Percentiles rank a stretch among this genome's conserved stretches.
These are phyloP conservation scores for Myiagra hebetior DNA, from an alignment of 2,113 vertebrate genomes.

Conservation along the genomic window DNA sequence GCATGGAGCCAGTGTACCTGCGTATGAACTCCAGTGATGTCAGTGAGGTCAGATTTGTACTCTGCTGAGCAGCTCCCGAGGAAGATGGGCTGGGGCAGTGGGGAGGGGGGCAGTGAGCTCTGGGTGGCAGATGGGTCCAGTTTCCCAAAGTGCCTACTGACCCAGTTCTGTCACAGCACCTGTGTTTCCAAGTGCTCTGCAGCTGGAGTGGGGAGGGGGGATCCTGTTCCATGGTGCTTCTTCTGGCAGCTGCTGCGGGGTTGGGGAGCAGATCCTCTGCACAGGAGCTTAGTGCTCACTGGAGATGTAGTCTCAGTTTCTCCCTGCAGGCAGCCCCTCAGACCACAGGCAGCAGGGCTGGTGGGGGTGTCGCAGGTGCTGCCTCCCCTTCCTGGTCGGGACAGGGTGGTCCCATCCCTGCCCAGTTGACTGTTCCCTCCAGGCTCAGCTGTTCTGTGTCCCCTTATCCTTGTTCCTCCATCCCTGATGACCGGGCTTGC, in stretches of 20 bases:
- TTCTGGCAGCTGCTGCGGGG: not conserved
- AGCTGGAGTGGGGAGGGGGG: not conserved
- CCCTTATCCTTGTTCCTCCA: not conserved
- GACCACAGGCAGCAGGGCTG: not conserved
- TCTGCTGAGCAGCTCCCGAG: not conserved
- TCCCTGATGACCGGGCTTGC: not conserved
- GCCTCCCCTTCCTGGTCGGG: not conserved
- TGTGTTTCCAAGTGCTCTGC: not conserved
- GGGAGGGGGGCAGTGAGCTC: not conserved
- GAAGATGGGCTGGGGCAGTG: not conserved
- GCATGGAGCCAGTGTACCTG: rapidly evolving
- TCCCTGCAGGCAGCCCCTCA: not conserved
- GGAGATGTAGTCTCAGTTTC: not conserved
- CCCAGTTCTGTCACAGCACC: not conserved
- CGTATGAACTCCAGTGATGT: rapidly evolving
- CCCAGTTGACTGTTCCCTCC: not conserved
- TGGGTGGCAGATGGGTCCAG: not conserved
- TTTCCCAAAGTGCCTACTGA: not conserved
- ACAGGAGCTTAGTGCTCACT: not conserved
- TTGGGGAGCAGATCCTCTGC: not conserved
- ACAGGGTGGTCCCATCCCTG: not conserved
- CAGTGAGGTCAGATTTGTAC: not conserved
- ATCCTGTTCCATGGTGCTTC: not conserved
- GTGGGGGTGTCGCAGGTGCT: not conserved
- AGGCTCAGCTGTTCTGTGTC: not conserved